Evolutionary conservation across 2,113 vertebrate species (phyloP).

Genomic region (Limanda limanda): DNA sequence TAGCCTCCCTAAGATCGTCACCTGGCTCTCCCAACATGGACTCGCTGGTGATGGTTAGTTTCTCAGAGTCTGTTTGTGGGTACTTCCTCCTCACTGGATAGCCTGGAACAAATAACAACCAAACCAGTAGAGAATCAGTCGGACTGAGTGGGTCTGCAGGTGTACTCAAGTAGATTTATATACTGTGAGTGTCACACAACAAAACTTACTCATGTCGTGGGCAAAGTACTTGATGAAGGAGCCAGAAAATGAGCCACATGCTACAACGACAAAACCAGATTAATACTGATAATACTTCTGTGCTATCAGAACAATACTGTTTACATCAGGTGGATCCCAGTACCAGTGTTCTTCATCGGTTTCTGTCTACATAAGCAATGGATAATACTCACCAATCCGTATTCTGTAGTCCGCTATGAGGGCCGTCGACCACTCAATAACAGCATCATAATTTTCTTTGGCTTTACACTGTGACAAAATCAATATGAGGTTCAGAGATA

Average conservation of each 20-base stretch:
- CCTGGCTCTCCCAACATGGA: slow-evolving; percentile 37
- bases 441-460: slow-evolving; percentile 81
- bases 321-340: background rate
- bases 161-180: background rate
- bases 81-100: slow-evolving; percentile 87
- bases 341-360: background rate
- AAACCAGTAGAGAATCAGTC: background rate
- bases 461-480: slow-evolving; percentile 81
- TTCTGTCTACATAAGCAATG: background rate
- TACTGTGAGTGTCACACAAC: background rate
- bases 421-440: slow-evolving; percentile 86
- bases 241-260: slow-evolving; percentile 89
- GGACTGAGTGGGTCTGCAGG: background rate
- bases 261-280: slow-evolving; percentile 74
- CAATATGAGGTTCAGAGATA: background rate
- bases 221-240: slow-evolving; percentile 92
- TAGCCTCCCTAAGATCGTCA: slow-evolving; percentile 41
- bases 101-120: slow-evolving; percentile 75
- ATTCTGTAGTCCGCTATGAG: slow-evolving; percentile 91
- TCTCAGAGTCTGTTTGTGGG: slow-evolving; percentile 66
- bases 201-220: slow-evolving; percentile 92
- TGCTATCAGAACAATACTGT: background rate
- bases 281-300: background rate
- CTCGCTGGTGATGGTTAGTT: slow-evolving; percentile 77
- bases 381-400: slow-evolving; percentile 81